Evolutionary conservation across 2,113 vertebrate genomes (phyloP), one percentile per base, ranked within the genome.

Genomic region (Etheostoma cragini): DNA sequence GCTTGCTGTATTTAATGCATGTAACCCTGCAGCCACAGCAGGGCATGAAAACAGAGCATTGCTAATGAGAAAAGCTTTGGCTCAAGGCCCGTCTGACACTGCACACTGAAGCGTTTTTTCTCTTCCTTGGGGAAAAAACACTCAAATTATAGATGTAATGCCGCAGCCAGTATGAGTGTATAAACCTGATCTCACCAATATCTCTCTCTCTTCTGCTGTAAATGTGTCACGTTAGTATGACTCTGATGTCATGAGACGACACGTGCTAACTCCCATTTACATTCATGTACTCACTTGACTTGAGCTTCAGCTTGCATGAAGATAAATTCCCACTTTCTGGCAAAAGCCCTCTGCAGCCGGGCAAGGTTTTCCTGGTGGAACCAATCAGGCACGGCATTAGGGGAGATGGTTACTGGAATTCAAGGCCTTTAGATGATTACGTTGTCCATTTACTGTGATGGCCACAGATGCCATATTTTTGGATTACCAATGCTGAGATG

Each of bases 251-350:
- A 61, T 13, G 30, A 49, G 57, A 53, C n/a, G 22, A 56, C 13
- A 26, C 35, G 46, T 52, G 5, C 54, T 38, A 47, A 73, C 52
- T 83, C 60, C 73, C 54, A 49, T 19, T 33, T 30, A 38, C 60
- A 62, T 17, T n/a, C 22, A 3, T 70, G 19, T 50, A 97, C 97
- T 95, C 95, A 99, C 98, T 98, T 99, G 54, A 98, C 97, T 97
- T 99, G 98, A 42, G 97, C 98, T 87, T 99, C 98, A 60, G 98
- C 98, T 95, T 99, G 98, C 97, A 98, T 97, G 90, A 98, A 99
- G 94, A 99, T 99, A 86, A 99, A 99, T 88, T 99, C 98, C 98
- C 98, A 99, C 90, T 99, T 99, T 60, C 97, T 95, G 87, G 97
- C 97, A 82, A 99, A 99, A 3, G 98, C 97, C 85, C 97, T 95